These are phyloP conservation scores for Diaperis boleti DNA, from an alignment of 2,888 invertebrate species.

Conservation along the genomic window DNA sequence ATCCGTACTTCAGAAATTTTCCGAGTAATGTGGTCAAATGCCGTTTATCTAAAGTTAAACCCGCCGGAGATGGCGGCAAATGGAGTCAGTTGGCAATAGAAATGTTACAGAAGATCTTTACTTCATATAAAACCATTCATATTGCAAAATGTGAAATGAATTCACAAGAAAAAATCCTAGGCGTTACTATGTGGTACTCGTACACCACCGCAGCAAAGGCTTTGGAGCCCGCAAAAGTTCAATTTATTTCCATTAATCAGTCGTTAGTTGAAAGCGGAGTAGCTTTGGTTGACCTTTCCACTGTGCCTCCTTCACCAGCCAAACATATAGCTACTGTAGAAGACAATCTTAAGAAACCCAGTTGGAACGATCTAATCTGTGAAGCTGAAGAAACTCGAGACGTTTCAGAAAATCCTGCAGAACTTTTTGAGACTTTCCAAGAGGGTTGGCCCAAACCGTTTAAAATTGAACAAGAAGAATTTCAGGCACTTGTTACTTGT, in stretches of 20 bases:
- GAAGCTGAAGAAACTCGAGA: constrained; percentile 19
- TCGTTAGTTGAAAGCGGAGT: constrained; percentile 75
- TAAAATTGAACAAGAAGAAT: constrained; percentile 68
- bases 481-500: constrained; percentile 74
- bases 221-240: constrained; percentile 73
- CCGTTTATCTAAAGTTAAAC: constrained; percentile 76
- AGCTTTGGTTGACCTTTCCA: constrained; percentile 46
- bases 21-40: constrained; percentile 75
- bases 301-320: not conserved
- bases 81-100: constrained; percentile 76
- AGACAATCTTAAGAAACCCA: not conserved
- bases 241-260: constrained; percentile 76
- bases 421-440: not conserved
- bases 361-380: not conserved
- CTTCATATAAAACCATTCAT: constrained; percentile 68
- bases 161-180: constrained; percentile 6
- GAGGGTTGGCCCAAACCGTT: constrained; percentile 72
- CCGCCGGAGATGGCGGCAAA: constrained; percentile 73
- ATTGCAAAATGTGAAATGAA: constrained; percentile 68
- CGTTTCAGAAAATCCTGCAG: not conserved
- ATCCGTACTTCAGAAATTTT: constrained; percentile 65
- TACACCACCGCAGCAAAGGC: constrained; percentile 73
- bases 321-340: not conserved
- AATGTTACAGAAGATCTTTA: constrained; percentile 68
- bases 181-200: constrained; percentile 76